Evolutionary conservation across 2,113 vertebrate species (phyloP).

Genomic region (Indicator indicator): DNA sequence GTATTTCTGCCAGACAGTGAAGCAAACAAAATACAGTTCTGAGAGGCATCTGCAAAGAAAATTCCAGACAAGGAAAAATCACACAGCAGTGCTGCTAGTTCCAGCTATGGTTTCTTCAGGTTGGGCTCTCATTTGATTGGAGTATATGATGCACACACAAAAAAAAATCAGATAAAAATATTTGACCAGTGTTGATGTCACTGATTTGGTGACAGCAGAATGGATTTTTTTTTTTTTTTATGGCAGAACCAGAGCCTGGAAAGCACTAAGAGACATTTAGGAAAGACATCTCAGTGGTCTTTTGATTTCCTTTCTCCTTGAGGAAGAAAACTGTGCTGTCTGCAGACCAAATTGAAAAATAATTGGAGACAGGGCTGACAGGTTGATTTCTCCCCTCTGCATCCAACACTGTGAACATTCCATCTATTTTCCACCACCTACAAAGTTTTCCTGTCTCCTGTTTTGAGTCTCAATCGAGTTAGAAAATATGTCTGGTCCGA

Average conservation of each 20-base stretch:
- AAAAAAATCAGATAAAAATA: too few relatives aligned
- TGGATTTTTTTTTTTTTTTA: accelerated
- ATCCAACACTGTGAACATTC: neutral
- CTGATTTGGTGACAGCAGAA: neutral
- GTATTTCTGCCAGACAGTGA: neutral
- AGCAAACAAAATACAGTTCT: neutral
- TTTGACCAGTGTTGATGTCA: neutral
- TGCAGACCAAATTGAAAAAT: neutral
- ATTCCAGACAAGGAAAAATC: neutral
- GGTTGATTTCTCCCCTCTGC: neutral
- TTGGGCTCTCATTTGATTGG: neutral
- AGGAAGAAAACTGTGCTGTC: neutral
- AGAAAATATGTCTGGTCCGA: neutral
- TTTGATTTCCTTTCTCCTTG: too few relatives aligned
- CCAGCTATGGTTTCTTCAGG: neutral
- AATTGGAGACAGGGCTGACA: neutral
- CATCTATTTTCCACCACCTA: neutral
- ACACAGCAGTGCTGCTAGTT: neutral
- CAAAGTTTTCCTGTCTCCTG: neutral
- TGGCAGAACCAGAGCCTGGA: neutral
- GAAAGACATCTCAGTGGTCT: neutral
- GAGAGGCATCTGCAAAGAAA: neutral
- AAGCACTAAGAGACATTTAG: neutral
- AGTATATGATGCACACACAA: neutral
- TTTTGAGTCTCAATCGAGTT: neutral